These are phyloP conservation scores for Stenolophus ochropezus DNA, from an alignment of 2,888 invertebrate genomes.

Conservation along the genomic window DNA sequence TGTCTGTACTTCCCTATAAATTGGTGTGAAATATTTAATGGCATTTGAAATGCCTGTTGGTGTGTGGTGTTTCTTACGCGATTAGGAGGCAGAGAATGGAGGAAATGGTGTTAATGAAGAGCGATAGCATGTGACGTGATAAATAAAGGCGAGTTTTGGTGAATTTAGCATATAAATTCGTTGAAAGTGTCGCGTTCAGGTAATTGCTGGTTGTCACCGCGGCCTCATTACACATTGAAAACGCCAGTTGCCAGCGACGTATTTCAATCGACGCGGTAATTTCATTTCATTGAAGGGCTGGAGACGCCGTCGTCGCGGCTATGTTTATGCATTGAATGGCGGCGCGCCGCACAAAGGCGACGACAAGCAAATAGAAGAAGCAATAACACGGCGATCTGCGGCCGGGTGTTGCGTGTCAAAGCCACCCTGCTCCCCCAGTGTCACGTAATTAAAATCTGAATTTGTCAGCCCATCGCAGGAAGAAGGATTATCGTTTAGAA, in stretches of 20 bases:
- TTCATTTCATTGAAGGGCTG: constrained; percentile 57
- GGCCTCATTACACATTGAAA: constrained; percentile 36
- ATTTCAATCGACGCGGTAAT: constrained; percentile 54
- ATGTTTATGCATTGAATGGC: constrained; percentile 55
- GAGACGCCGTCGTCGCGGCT: constrained; percentile 1
- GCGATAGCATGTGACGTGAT: not conserved
- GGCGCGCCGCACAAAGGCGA: constrained; percentile 65
- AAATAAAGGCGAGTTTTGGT: not conserved
- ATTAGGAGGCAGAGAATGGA: not conserved
- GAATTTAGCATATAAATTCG: not conserved
- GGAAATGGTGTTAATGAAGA: not conserved
- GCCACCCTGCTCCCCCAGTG: not conserved
- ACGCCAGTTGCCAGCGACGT: constrained; percentile 39
- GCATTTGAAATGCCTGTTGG: too few species aligned
- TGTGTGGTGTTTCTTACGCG: not conserved
- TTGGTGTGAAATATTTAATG: too few species aligned
- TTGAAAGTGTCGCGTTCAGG: not conserved
- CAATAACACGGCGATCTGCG: constrained; percentile 71
- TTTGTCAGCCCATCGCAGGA: not conserved
- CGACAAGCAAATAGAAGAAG: constrained; percentile 72
- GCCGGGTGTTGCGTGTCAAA: constrained; percentile 53
- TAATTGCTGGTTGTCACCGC: constrained; percentile 23
- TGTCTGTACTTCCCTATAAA: too few species aligned
- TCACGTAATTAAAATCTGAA: constrained; percentile 18
- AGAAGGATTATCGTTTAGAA: not conserved